Conservation (phyloP, 1,140 invertebrate genomes). For the Ips typographus region DNA sequence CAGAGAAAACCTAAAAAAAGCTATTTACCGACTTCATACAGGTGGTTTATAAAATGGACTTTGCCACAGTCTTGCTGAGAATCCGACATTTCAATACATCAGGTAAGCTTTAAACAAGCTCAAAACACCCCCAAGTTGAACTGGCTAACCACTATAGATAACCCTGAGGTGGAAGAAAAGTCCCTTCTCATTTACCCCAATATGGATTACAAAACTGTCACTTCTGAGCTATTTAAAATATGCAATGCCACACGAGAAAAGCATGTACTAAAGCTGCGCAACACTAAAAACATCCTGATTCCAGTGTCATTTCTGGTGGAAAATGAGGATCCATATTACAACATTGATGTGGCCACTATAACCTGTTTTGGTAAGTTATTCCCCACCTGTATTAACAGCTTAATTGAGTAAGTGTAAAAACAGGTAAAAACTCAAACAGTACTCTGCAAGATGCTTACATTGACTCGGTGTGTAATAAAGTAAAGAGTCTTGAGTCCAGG, state of each 20-base stretch:
- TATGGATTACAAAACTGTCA: constrained; percentile 43
- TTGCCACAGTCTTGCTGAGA: constrained; percentile 31
- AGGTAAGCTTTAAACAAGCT: constrained; percentile 31
- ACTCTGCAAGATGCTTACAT: constrained; percentile 51
- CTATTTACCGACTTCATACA: too few species aligned
- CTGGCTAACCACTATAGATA: constrained; percentile 24
- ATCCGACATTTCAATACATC: constrained; percentile 44
- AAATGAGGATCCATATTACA: constrained; percentile 34
- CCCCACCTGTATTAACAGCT: constrained; percentile 6
- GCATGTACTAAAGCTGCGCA: constrained; percentile 50
- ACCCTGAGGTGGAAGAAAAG: constrained; percentile 38
- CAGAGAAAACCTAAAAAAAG: too few species aligned
- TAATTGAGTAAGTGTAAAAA: background rate
- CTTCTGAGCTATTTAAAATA: constrained; percentile 41
- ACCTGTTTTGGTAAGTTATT: constrained; percentile 36
- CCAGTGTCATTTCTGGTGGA: constrained; percentile 47
- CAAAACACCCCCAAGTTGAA: background rate
- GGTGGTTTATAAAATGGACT: constrained; percentile 17
- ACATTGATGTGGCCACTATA: constrained; percentile 43
- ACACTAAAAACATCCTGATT: constrained; percentile 43
- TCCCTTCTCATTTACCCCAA: constrained; percentile 41
- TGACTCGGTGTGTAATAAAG: constrained; percentile 48
- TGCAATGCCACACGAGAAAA: constrained; percentile 43
- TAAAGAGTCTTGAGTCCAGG: constrained; percentile 47
- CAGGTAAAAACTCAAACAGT: constrained; percentile 42